phyloP scores from a whole-genome alignment of 2,888 invertebrate genomes.

The Gisinianus flammeolus region DNA sequence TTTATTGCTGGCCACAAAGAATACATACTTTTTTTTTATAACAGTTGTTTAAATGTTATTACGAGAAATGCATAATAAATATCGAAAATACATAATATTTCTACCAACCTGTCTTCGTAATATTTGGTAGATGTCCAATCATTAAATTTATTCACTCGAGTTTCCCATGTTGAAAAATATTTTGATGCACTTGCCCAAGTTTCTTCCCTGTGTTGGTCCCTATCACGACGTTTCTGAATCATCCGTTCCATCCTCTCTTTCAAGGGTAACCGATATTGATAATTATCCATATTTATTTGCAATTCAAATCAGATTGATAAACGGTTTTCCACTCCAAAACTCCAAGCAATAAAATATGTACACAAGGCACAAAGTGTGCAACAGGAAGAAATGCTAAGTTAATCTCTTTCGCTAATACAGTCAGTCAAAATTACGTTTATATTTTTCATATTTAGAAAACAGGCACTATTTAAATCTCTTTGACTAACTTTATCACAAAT shows the following conservation, averaged over 20 bases:
- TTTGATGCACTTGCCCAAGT: slow-evolving; percentile 36
- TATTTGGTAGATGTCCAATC: slow-evolving; percentile 37
- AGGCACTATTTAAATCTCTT: no score
- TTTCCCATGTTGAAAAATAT: slow-evolving; percentile 29
- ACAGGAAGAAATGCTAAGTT: no score
- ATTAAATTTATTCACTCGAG: slow-evolving; percentile 20
- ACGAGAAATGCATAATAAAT: not conserved
- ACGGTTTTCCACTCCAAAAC: no score
- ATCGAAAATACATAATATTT: not conserved
- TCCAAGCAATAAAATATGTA: no score
- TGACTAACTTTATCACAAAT: no score
- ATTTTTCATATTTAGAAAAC: no score
- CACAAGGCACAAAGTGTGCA: no score
- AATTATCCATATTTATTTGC: not conserved
- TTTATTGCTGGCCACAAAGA: not conserved
- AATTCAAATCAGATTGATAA: no score
- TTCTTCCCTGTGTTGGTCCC: slow-evolving; percentile 27
- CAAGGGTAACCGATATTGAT: slow-evolving; percentile 17
- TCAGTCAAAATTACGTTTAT: no score
- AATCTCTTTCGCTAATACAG: no score
- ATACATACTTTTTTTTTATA: no score
- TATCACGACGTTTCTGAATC: slow-evolving; percentile 31
- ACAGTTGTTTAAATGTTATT: no score
- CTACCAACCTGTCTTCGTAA: slow-evolving; percentile 34
- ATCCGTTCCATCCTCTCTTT: slow-evolving; percentile 34